Percentiles rank a stretch among this genome's conserved stretches.
These are phyloP conservation scores for Paramormyrops kingsleyae DNA, from an alignment of 2,113 vertebrate genomes.

Conservation along the genomic window DNA sequence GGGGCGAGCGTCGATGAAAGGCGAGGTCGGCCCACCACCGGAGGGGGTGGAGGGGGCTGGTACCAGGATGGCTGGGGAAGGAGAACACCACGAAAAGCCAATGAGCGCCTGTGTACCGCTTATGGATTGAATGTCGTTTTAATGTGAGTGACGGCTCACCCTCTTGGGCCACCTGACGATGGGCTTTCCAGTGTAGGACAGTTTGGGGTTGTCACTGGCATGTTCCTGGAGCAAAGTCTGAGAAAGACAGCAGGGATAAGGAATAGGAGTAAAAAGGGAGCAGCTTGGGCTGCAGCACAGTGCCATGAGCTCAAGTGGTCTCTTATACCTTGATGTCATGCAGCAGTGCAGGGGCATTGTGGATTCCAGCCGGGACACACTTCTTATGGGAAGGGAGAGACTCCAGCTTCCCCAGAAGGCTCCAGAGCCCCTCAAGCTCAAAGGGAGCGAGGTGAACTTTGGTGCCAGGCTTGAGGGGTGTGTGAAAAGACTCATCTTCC, in stretches of 20 bases:
- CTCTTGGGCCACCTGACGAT: slow-evolving; percentile 95
- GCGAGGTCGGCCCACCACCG: slow-evolving; percentile 53
- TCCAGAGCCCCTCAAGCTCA: slow-evolving; percentile 86
- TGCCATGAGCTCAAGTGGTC: no score
- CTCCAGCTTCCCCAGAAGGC: slow-evolving; percentile 86
- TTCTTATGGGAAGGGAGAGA: slow-evolving; percentile 86
- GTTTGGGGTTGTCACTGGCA: slow-evolving; percentile 70
- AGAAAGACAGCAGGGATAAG: not conserved
- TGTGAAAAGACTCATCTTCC: slow-evolving; percentile 32
- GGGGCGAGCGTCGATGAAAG: slow-evolving; percentile 40
- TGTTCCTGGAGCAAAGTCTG: slow-evolving; percentile 80
- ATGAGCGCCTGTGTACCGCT: not conserved
- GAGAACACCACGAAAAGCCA: not conserved
- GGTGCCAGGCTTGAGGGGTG: slow-evolving; percentile 26
- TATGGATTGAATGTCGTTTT: not conserved
- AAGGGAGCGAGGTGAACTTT: slow-evolving; percentile 73
- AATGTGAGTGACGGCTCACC: slow-evolving; percentile 56
- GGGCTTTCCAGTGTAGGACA: slow-evolving; percentile 86
- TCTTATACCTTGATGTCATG: slow-evolving; percentile 74
- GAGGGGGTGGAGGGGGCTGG: slow-evolving; percentile 45
- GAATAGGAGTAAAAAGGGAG: not conserved
- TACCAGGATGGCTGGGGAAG: slow-evolving; percentile 62
- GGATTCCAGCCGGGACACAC: slow-evolving; percentile 84
- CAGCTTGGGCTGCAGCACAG: not conserved
- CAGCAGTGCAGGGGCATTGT: slow-evolving; percentile 77